Percentiles rank a stretch among this genome's conserved stretches.
Evolutionary conservation across 2,888 invertebrate species (phyloP).

Genomic region (Leptinotarsa peninsularis): DNA sequence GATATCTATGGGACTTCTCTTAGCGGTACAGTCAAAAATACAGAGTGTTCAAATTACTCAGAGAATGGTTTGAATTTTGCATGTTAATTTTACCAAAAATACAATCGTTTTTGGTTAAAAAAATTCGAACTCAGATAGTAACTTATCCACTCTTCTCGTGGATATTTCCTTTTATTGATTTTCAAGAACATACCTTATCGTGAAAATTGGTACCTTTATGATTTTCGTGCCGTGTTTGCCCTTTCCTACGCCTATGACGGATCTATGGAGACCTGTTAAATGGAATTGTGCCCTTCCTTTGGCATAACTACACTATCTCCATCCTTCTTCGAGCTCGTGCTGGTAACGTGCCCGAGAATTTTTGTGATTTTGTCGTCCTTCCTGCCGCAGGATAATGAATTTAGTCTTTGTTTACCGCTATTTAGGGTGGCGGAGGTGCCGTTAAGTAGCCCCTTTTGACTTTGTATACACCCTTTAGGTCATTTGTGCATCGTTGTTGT

Average conservation of each 20-base stretch:
- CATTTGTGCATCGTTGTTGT: constrained; percentile 18
- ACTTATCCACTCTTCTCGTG: no score
- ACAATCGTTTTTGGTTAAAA: no score
- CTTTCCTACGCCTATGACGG: constrained; percentile 32
- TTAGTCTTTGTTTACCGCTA: constrained; percentile 38
- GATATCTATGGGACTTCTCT: no score
- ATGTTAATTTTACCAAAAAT: no score
- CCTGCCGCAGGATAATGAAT: constrained; percentile 33
- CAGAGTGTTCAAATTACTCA: no score
- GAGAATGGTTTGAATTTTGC: no score
- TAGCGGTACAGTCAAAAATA: no score
- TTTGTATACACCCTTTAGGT: constrained; percentile 28
- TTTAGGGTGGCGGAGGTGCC: constrained; percentile 36
- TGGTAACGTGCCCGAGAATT: constrained; percentile 55
- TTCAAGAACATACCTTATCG: no score
- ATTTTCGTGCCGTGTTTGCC: neutral
- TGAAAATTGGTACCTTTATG: neutral
- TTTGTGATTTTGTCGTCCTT: constrained; percentile 46
- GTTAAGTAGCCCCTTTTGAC: constrained; percentile 36
- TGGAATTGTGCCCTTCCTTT: constrained; percentile 44
- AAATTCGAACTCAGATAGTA: no score
- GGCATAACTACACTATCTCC: constrained; percentile 37
- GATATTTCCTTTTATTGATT: no score
- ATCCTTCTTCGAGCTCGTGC: constrained; percentile 56
- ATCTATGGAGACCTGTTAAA: constrained; percentile 46